These are phyloP conservation scores for Stylophora pistillata DNA, from an alignment of 64 coral and sea anemone genomes.

Conservation along the genomic window DNA sequence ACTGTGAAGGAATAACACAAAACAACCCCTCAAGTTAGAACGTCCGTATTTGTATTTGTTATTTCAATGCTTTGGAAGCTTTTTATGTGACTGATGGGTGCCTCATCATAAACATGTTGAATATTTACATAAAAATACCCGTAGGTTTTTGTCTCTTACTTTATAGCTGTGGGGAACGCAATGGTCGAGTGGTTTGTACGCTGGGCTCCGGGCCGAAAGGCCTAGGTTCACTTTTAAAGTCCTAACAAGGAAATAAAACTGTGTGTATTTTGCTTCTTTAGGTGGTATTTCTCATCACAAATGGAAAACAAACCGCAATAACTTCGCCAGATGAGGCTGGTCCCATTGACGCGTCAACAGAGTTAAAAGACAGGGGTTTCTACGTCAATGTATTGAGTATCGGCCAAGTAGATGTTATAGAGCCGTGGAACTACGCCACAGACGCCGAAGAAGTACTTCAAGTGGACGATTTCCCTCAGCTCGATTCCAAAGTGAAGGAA, in stretches of 20 bases:
- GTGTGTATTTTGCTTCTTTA: background rate
- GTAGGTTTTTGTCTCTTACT: too few species aligned
- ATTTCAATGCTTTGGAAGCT: background rate
- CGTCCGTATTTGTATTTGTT: too few species aligned
- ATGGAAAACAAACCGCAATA: constrained; percentile 5
- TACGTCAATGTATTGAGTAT: background rate
- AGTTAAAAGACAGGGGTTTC: background rate
- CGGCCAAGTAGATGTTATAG: background rate
- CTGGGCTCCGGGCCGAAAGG: too few species aligned
- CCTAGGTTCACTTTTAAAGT: too few species aligned
- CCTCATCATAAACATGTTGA: too few species aligned
- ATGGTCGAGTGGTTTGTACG: too few species aligned
- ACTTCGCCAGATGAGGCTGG: background rate
- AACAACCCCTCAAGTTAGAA: too few species aligned
- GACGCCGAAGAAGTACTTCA: background rate
- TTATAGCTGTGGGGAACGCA: too few species aligned
- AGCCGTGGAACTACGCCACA: background rate
- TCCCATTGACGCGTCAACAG: background rate
- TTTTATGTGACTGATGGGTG: background rate
- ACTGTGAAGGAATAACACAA: too few species aligned
- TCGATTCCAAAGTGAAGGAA: background rate
- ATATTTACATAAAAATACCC: too few species aligned
- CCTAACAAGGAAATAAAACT: too few species aligned
- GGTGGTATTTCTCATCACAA: background rate
- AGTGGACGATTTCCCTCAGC: background rate